Conservation (phyloP, 2,888 invertebrate genomes). For the Microctonus brassicae region DNA sequence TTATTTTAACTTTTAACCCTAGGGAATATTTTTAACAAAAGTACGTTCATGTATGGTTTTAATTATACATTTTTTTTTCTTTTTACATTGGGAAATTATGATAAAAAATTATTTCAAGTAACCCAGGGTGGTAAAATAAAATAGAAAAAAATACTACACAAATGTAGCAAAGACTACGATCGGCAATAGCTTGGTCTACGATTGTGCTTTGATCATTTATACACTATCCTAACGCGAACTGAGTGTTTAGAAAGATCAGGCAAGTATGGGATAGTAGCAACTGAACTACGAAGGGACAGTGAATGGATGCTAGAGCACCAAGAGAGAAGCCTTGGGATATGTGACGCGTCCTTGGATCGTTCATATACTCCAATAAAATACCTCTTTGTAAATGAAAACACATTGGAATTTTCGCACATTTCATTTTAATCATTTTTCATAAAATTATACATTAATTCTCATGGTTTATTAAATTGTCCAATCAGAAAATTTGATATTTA, state of each 20-base stretch:
- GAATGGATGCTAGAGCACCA: slow-evolving; percentile 34
- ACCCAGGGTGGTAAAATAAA: neutral
- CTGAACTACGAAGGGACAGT: slow-evolving; percentile 48
- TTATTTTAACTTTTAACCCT: neutral
- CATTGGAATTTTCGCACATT: too few relatives aligned
- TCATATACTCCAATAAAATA: neutral
- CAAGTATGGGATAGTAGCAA: slow-evolving; percentile 55
- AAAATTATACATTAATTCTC: too few relatives aligned
- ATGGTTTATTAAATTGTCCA: neutral
- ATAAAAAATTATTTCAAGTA: neutral
- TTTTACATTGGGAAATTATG: too few relatives aligned
- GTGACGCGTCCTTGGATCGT: neutral
- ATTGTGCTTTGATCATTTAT: neutral
- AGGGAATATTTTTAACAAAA: neutral
- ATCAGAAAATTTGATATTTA: neutral
- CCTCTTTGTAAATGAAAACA: neutral
- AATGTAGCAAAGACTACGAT: slow-evolving; percentile 53
- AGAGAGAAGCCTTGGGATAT: slow-evolving; percentile 23
- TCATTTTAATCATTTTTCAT: too few relatives aligned
- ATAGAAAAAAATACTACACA: slow-evolving; percentile 6
- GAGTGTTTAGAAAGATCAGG: slow-evolving; percentile 65
- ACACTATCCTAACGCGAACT: slow-evolving; percentile 51
- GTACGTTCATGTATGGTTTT: neutral
- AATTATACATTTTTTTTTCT: too few relatives aligned
- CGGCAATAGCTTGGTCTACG: neutral